phyloP scores from a whole-genome alignment of 2,113 vertebrate species.

The Microtus ochrogaster region DNA sequence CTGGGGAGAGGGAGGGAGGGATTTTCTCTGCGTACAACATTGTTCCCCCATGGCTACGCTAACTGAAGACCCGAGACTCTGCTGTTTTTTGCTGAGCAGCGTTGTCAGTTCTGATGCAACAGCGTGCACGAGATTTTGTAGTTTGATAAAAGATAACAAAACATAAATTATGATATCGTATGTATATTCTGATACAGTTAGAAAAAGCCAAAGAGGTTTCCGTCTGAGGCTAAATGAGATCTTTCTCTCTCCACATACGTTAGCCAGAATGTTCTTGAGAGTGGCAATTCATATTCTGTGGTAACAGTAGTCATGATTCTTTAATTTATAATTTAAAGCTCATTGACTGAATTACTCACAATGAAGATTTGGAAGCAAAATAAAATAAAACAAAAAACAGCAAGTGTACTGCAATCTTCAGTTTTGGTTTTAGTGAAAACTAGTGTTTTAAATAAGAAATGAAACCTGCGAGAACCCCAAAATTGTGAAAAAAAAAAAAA shows the following conservation, averaged over 20 bases:
- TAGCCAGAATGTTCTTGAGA: constrained; percentile 73
- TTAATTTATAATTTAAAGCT: constrained; percentile 69
- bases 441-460: constrained; percentile 80
- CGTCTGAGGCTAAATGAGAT: constrained; percentile 47
- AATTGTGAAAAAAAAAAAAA: constrained; percentile 80
- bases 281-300: constrained; percentile 66
- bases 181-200: constrained; percentile 64
- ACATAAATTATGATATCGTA: constrained; percentile 47
- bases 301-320: constrained; percentile 54
- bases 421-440: constrained; percentile 82
- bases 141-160: constrained; percentile 40
- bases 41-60: constrained; percentile 70
- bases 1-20: constrained; percentile 80
- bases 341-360: constrained; percentile 58
- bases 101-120: constrained; percentile 16
- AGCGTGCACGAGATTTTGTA: constrained; percentile 22
- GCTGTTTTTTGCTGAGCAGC: constrained; percentile 83
- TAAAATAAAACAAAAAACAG: constrained; percentile 82
- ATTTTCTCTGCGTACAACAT: constrained; percentile 70
- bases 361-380: constrained; percentile 67
- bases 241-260: constrained; percentile 22
- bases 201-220: constrained; percentile 73
- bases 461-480: constrained; percentile 74
- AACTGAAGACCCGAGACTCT: constrained; percentile 88
- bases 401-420: constrained; percentile 87